Evolutionary conservation across 2,113 vertebrate genomes (phyloP).

Genomic region (Poicephalus gulielmi): DNA sequence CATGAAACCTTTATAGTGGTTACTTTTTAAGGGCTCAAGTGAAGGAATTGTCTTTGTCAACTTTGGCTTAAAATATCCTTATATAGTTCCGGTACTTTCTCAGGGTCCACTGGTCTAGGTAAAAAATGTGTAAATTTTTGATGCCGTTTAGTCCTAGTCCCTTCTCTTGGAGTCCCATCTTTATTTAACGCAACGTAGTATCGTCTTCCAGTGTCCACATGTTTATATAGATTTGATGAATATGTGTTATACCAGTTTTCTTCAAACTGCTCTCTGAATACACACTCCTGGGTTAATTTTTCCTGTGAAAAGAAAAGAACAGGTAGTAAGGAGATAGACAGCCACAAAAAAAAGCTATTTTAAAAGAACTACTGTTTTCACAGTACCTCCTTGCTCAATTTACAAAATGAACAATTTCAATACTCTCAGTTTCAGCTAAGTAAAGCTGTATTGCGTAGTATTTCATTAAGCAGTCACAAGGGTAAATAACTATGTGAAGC

Average conservation of each 20-base stretch:
- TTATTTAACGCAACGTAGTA: constrained; percentile 97
- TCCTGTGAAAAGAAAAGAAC: constrained; percentile 79
- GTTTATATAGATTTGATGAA: constrained; percentile 97
- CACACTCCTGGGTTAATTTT: constrained; percentile 93
- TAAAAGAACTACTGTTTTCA: neutral
- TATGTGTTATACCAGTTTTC: constrained; percentile 99
- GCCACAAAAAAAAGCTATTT: neutral
- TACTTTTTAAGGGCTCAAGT: constrained; percentile 86
- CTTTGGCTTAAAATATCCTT: constrained; percentile 96
- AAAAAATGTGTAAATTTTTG: constrained; percentile 99
- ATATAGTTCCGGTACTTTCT: constrained; percentile 97
- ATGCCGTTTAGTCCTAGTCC: constrained; percentile 93
- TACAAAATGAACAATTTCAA: neutral
- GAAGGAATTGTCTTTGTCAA: constrained; percentile 89
- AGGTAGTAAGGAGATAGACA: constrained; percentile 6
- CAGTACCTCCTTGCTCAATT: neutral
- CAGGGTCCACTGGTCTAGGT: constrained; percentile 96
- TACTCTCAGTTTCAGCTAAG: neutral
- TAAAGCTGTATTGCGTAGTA: neutral
- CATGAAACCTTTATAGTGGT: constrained; percentile 85
- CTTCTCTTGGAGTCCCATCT: constrained; percentile 92
- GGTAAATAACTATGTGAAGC: neutral
- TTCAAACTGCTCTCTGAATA: constrained; percentile 98
- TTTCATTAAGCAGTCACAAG: neutral
- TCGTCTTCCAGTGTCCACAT: constrained; percentile 90